Percentiles rank a stretch among this genome's conserved stretches.
Conservation (phyloP, 2,888 invertebrate genomes). For the Belgica antarctica region DNA sequence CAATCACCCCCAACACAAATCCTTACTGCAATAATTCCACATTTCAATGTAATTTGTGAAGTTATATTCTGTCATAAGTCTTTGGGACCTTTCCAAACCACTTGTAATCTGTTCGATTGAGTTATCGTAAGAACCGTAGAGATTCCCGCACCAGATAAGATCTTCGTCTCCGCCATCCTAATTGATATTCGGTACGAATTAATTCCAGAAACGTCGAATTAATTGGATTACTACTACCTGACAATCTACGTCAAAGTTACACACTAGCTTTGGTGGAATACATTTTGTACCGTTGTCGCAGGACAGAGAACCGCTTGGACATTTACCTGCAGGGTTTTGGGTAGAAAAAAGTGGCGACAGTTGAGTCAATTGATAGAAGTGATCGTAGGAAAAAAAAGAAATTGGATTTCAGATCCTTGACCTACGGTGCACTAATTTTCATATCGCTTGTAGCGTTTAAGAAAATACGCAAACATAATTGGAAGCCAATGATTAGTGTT, state of each 20-base stretch:
- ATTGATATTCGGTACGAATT: neutral
- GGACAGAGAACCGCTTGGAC: constrained; percentile 59
- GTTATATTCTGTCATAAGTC: neutral
- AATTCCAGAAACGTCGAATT: too few species aligned
- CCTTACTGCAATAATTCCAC: neutral
- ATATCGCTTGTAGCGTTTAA: too few species aligned
- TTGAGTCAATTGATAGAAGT: too few species aligned
- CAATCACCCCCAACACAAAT: neutral
- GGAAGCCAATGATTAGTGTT: too few species aligned
- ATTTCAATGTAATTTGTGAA: neutral
- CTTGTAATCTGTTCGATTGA: neutral
- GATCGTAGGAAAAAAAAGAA: too few species aligned
- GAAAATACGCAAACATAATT: too few species aligned
- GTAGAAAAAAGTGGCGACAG: too few species aligned
- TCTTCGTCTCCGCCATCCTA: constrained; percentile 56
- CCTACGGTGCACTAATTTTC: too few species aligned
- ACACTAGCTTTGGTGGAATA: constrained; percentile 59
- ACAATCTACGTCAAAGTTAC: constrained; percentile 58
- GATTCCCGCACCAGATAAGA: constrained; percentile 53
- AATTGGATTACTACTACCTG: neutral
- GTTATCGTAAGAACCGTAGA: neutral
- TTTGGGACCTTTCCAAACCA: neutral
- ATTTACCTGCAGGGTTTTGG: constrained; percentile 53
- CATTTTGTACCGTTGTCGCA: constrained; percentile 58
- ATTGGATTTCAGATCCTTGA: too few species aligned